Evolutionary conservation across 2,113 vertebrate species (phyloP).

Genomic region (Proterorhinus semilunaris): DNA sequence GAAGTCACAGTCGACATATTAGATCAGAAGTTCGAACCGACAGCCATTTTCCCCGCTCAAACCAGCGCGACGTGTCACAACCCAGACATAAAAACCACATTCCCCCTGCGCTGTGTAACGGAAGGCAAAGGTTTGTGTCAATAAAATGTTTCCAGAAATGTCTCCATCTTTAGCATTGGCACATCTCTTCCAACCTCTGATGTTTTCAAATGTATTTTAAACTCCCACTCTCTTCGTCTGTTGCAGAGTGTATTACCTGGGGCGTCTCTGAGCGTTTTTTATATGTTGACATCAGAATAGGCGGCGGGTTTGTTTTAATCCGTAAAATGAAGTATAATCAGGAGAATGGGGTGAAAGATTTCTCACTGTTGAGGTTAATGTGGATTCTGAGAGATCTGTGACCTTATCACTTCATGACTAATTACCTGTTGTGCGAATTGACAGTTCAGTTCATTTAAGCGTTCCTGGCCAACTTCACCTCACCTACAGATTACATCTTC

Average conservation of each 20-base stretch:
- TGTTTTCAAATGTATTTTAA: slow-evolving; percentile 39
- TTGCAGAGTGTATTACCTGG: slow-evolving; percentile 42
- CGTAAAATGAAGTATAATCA: slow-evolving; percentile 35
- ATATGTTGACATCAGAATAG: slow-evolving; percentile 53
- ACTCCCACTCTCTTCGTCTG: slow-evolving; percentile 38
- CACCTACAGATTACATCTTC: slow-evolving; percentile 28
- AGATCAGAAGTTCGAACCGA: slow-evolving; percentile 42
- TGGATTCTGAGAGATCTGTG: slow-evolving; percentile 25
- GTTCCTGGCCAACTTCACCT: slow-evolving; percentile 2
- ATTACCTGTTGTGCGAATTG: slow-evolving; percentile 39
- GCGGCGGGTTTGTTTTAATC: slow-evolving; percentile 31
- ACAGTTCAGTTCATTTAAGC: slow-evolving; percentile 24
- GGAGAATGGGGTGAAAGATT: slow-evolving; percentile 34
- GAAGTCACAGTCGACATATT: slow-evolving; percentile 37
- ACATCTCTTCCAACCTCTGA: slow-evolving; percentile 34
- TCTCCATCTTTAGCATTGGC: slow-evolving; percentile 42
- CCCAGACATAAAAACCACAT: slow-evolving; percentile 12
- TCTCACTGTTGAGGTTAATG: slow-evolving; percentile 38
- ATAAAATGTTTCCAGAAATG: slow-evolving; percentile 37
- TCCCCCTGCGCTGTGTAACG: slow-evolving; percentile 13
- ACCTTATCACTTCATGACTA: slow-evolving; percentile 48
- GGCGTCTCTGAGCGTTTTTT: slow-evolving; percentile 39
- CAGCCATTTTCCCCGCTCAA: slow-evolving; percentile 37
- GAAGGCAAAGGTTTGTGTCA: slow-evolving; percentile 30
- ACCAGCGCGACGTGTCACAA: slow-evolving; percentile 25